Evolutionary conservation across 2,888 invertebrate species (phyloP).

Genomic region (Tenthredo distinguenda): DNA sequence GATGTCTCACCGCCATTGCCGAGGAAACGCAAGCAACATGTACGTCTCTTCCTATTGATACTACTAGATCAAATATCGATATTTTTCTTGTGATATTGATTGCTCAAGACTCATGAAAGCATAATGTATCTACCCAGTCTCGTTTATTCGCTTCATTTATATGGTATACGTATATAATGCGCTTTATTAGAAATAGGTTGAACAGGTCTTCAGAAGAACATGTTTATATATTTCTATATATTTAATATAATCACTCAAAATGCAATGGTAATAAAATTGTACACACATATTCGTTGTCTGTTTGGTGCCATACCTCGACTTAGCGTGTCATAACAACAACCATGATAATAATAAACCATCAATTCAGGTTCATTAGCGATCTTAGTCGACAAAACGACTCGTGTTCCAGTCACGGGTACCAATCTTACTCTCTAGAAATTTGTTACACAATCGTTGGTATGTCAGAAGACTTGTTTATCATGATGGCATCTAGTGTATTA

Average conservation of each 20-base stretch:
- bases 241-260: neutral
- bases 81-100: constrained; percentile 48
- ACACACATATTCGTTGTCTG: constrained; percentile 46
- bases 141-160: neutral
- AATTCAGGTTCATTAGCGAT: constrained; percentile 2
- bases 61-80: constrained; percentile 53
- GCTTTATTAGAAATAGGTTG: neutral
- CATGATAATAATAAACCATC: neutral
- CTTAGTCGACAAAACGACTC: constrained; percentile 9
- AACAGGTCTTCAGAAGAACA: neutral
- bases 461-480: constrained; percentile 22
- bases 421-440: constrained; percentile 25
- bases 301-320: constrained; percentile 49
- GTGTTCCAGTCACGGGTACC: constrained; percentile 18
- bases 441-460: constrained; percentile 9
- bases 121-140: constrained; percentile 31
- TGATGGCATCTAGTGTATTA: neutral
- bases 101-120: neutral
- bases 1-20: constrained; percentile 78
- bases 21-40: constrained; percentile 72
- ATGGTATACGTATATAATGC: neutral
- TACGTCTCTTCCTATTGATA: constrained; percentile 65
- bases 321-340: neutral
- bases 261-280: constrained; percentile 40
- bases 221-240: neutral